Conservation (phyloP, 1,140 invertebrate species). For the Lineus longissimus region DNA sequence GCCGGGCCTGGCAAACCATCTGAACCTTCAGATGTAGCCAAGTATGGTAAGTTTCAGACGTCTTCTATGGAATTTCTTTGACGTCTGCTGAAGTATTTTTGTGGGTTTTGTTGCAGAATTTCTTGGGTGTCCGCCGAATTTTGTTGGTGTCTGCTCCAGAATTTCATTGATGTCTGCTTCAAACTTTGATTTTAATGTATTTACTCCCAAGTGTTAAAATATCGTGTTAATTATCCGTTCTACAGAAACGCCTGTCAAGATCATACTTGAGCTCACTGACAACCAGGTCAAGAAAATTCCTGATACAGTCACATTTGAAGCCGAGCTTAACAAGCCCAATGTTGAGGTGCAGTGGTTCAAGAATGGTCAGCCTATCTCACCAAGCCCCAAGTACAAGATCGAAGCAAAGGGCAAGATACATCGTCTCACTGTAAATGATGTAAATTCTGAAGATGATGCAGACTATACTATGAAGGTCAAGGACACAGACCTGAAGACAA, state of each 20-base stretch:
- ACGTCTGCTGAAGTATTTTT: background rate
- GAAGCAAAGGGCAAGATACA: constrained; percentile 40
- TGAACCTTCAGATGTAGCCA: constrained; percentile 66
- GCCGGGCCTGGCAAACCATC: constrained; percentile 89
- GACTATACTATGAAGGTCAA: constrained; percentile 38
- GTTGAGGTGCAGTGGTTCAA: constrained; percentile 46
- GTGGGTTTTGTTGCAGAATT: constrained; percentile 77
- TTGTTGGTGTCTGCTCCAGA: no score
- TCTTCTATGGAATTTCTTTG: background rate
- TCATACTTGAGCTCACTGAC: constrained; percentile 36
- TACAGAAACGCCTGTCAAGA: constrained; percentile 69
- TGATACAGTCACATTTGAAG: constrained; percentile 36
- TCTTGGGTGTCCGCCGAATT: constrained; percentile 27
- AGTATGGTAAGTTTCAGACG: constrained; percentile 17
- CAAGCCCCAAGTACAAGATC: constrained; percentile 43
- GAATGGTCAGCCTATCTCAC: constrained; percentile 64
- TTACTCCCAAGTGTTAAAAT: background rate
- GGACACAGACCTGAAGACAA: background rate
- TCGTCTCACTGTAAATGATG: constrained; percentile 36
- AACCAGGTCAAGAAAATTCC: constrained; percentile 25
- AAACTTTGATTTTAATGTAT: background rate
- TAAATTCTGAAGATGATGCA: constrained; percentile 41
- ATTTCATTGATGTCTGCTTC: no score
- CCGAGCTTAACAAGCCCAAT: constrained; percentile 43
- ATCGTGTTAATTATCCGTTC: constrained; percentile 1